Evolutionary conservation across 1,140 invertebrate species (phyloP).

Genomic region (Monochamus saltuarius): DNA sequence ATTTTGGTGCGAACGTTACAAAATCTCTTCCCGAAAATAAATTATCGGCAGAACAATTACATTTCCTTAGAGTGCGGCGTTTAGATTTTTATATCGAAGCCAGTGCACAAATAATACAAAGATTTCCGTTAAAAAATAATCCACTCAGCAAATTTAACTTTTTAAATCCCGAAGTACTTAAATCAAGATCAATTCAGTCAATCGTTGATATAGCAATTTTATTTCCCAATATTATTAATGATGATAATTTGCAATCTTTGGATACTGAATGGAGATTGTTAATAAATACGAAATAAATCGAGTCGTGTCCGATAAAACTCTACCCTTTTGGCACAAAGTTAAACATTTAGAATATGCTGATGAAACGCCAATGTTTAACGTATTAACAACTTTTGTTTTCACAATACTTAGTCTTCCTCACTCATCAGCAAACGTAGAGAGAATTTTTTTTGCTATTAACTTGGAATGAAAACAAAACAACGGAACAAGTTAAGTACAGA

Average conservation of each 20-base stretch:
- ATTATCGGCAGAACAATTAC: too few relatives aligned
- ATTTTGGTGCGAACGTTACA: slow-evolving; percentile 16
- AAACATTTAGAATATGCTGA: slow-evolving; percentile 12
- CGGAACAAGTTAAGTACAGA: slow-evolving; percentile 13
- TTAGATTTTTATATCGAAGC: too few relatives aligned
- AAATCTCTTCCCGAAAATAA: too few relatives aligned
- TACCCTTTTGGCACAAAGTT: slow-evolving; percentile 18
- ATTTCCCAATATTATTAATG: background rate
- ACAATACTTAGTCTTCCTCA: slow-evolving; percentile 24
- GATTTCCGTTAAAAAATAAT: too few relatives aligned
- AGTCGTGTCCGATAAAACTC: slow-evolving; percentile 1
- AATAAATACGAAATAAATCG: slow-evolving; percentile 8
- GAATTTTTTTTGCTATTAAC: slow-evolving; percentile 25
- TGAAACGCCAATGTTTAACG: slow-evolving; percentile 12
- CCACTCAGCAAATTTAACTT: slow-evolving; percentile 4
- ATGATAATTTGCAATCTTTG: slow-evolving; percentile 12
- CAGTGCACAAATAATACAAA: too few relatives aligned
- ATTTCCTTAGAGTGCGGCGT: too few relatives aligned
- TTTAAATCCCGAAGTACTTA: slow-evolving; percentile 9
- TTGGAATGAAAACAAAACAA: slow-evolving; percentile 26
- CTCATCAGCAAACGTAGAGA: slow-evolving; percentile 28
- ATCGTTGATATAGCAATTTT: slow-evolving; percentile 1
- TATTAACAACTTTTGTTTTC: slow-evolving; percentile 22
- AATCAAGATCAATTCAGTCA: background rate
- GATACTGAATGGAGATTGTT: slow-evolving; percentile 21